These are phyloP conservation scores for Pseudolaguvia tuberculata DNA, from an alignment of 2,113 vertebrate species.

Conservation along the genomic window DNA sequence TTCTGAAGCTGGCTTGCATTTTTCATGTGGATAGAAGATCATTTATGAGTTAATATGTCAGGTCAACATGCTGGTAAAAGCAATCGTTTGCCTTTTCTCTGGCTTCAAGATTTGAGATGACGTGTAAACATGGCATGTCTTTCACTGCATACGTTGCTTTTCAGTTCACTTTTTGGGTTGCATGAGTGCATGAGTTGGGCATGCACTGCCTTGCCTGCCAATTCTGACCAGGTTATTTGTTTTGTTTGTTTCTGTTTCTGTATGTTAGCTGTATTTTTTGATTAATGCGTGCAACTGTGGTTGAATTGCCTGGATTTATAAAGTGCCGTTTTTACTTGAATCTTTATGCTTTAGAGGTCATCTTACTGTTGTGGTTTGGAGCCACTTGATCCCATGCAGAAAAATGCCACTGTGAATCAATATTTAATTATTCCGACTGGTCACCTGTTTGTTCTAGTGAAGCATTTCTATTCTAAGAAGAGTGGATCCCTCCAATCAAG, in stretches of 20 bases:
- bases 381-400: too few species aligned
- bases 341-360: background rate
- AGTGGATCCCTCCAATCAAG: background rate
- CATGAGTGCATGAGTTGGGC: background rate
- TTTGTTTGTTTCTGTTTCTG: background rate
- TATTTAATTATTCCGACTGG: background rate
- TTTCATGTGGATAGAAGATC: constrained; percentile 65
- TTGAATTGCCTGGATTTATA: background rate
- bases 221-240: background rate
- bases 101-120: constrained; percentile 37
- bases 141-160: too few species aligned
- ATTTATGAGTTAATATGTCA: constrained; percentile 74
- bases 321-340: background rate
- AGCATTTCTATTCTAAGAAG: background rate
- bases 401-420: background rate
- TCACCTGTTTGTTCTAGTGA: too few species aligned
- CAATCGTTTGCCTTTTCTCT: constrained; percentile 62
- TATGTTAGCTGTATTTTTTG: background rate
- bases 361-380: background rate
- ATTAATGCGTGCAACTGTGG: background rate
- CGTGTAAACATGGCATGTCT: constrained; percentile 30
- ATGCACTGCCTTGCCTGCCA: background rate
- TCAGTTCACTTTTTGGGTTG: too few species aligned
- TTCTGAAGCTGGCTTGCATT: constrained; percentile 64
- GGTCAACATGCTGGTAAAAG: constrained; percentile 69